Base-by-base conservation (phyloP, 2,797 vertebrate genomes). In the Intellagama lesueurii region DNA sequence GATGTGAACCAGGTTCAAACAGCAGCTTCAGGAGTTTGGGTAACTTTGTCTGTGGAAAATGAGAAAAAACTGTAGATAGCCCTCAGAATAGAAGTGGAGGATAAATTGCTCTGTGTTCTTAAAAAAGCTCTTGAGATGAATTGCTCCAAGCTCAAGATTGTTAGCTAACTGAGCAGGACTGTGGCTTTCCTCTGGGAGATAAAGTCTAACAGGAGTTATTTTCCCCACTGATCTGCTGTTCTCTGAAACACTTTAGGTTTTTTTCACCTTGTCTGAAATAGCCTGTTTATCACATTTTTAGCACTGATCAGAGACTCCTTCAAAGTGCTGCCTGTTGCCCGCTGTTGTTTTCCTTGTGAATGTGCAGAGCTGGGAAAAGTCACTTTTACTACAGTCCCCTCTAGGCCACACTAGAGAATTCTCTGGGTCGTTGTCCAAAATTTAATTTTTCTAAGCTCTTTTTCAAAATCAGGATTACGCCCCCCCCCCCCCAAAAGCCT, bases 31-130 rank as follows among this genome's bases (percentile, higher is more conserved):
- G 52, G 52, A 56, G 52, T 89, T 93, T 75, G 89, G 94, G 92
- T 12, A 35, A 87, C 87, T 94, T 93, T 89, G 91, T 83, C 94
- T 92, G 95, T 94, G 93, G 89, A 82, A 79, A 75, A 75, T 75
- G 32, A 40, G n/a, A 32, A 22, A 22, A 82, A 90, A 92, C 72
- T 91, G 56, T 94, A 91, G 90, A 82, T 92, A 91, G 90, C 89
- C 75, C 91, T 86, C 85, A 94, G 96, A 94, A 83, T 96, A 96
- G 96, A 94, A 91, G 92, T 93, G 90, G 91, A 86, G 79, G 94
- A 95, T 94, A 93, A 92, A 88, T 68, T 81, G 0, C 0, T 40
- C 83, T 87, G 88, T 87, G 90, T 89, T 89, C 35, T 44, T 30
- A 40, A 93, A 95, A 96, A 96, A 93, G 94, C 91, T 91, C 89